Conservation (phyloP, 2,113 vertebrate species). For the Anguilla japonica region DNA sequence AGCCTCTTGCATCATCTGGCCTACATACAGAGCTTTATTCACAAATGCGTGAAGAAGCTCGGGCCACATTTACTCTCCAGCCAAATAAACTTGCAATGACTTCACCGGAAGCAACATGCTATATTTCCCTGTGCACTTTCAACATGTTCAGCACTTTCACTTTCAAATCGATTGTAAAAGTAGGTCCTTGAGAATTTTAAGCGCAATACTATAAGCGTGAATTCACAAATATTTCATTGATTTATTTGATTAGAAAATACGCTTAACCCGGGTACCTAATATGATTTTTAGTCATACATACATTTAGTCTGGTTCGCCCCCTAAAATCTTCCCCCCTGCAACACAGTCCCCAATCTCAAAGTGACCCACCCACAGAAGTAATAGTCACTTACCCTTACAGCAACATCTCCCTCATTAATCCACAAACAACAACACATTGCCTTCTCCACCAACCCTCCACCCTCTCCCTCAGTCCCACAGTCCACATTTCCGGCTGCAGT, state of each 20-base stretch:
- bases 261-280: not conserved
- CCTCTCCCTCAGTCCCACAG: too few species aligned
- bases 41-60: not conserved
- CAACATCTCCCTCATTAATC: too few species aligned
- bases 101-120: not conserved
- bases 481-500: too few species aligned
- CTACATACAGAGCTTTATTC: slow-evolving; percentile 54
- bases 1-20: slow-evolving; percentile 59
- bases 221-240: not conserved
- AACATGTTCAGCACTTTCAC: not conserved
- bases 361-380: too few species aligned
- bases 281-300: not conserved
- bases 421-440: too few species aligned
- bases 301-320: too few species aligned
- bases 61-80: not conserved
- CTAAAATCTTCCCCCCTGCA: too few species aligned
- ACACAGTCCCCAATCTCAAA: too few species aligned
- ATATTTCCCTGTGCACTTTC: not conserved
- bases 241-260: not conserved
- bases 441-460: too few species aligned
- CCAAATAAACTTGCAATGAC: not conserved
- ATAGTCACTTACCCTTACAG: too few species aligned
- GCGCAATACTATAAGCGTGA: not conserved
- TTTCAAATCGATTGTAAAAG: not conserved
- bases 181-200: not conserved